Base-by-base conservation (phyloP, 1,140 invertebrate species). In the Papilio polyxenes region DNA sequence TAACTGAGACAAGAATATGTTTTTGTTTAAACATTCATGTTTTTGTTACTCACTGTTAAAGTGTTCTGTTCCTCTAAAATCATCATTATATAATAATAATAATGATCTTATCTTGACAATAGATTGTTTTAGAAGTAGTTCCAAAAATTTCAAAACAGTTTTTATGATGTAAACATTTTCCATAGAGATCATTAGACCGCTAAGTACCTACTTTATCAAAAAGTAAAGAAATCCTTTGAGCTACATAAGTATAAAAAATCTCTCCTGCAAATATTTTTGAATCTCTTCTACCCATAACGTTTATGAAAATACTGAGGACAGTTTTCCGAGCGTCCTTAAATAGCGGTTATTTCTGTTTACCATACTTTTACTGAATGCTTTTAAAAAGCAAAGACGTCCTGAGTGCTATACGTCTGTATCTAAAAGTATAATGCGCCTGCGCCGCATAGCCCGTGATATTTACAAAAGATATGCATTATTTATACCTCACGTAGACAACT, bases 391-490 rank as follows among this genome's bases (percentile, higher is more conserved):
- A 69, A 23, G 81, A 76, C 78, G 80, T 59, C 56, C 56, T 65
- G 75, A 82, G 78, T 85, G 86, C 88, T 89, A 88, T 87, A 88
- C 86, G 88, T 85, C 83, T 83, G 83, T 83, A 94, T 93, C 87
- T 92, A 92, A 87, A 94, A 94, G 89, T 94, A 92, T 94, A 94
- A 94, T 94, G 89, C 87, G 88, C 87, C 87, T 85, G 88, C 90
- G 91, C 87, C 87, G 90, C 81, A 83, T 81, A 88, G 87, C 87
- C 89, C 90, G 90, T 92, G 88, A 89, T 93, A 92, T 92, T 94
- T 93, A 92, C 87, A 92, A 93, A 92, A 93, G 89, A 93, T 92
- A 92, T 94, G 91, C 93, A 94, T 94, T 93, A 94, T 94, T 91
- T 93, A 94, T 92, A 88, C 82, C 89, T 88, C 87, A 87, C 88